A percentile compares a stretch with the other conserved stretches of the same genome.
These are phyloP conservation scores for Halcyon smyrnensis DNA, from an alignment of 2,797 vertebrate genomes.

Conservation along the genomic window DNA sequence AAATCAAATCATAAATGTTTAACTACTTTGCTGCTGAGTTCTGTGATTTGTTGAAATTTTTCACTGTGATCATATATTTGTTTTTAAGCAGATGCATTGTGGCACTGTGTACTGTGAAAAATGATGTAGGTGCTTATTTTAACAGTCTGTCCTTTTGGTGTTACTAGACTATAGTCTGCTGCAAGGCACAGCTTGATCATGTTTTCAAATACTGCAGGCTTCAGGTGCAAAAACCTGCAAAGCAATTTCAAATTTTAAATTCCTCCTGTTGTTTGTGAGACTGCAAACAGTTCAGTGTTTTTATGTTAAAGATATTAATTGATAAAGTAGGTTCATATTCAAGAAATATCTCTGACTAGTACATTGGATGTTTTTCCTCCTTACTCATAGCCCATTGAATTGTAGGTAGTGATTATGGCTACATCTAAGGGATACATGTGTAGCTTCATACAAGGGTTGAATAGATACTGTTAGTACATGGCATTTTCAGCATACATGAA, in stretches of 20 bases:
- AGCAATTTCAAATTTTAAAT: conserved; percentile 65
- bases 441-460: conserved; percentile 11
- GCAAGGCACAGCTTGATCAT: conserved; percentile 1
- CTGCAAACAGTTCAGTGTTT: conserved; percentile 53
- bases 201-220: conserved; percentile 42
- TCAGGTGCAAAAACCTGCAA: conserved; percentile 66
- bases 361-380: not conserved
- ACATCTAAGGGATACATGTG: not conserved
- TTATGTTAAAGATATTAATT: conserved; percentile 51
- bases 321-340: conserved; percentile 23
- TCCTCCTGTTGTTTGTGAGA: conserved; percentile 53
- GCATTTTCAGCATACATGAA: not conserved
- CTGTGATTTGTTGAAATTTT: conserved; percentile 81
- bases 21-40: conserved; percentile 86
- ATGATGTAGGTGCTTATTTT: conserved; percentile 64
- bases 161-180: conserved; percentile 20
- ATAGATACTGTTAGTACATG: not conserved
- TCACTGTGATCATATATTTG: conserved; percentile 74
- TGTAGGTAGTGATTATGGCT: conserved; percentile 21
- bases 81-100: conserved; percentile 74
- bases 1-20: conserved; percentile 91
- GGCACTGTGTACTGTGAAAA: conserved; percentile 50
- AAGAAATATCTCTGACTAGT: conserved; percentile 6
- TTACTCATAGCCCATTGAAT: conserved; percentile 6
- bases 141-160: conserved; percentile 6